Evolutionary conservation across 2,113 vertebrate genomes (phyloP), one percentile per base, ranked within the genome.

Genomic region (Podarcis muralis): DNA sequence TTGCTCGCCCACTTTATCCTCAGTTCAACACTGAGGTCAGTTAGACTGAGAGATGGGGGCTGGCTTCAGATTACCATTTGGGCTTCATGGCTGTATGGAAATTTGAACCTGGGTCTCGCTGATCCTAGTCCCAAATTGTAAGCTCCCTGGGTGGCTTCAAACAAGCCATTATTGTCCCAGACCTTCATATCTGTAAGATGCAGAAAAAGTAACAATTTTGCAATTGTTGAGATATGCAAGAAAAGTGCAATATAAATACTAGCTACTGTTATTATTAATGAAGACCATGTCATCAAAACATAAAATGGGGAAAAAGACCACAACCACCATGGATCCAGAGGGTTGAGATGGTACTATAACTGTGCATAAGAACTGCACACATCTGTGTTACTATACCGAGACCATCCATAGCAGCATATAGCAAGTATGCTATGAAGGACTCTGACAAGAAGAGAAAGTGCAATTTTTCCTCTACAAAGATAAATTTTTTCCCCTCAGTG

Each of bases 401-500:
- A 35, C 59, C 84, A 43, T 25, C 43, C 35, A n/a, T 1, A 94
- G 89, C 90, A 83, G 89, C 35, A 92, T 40, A 78, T n/a, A 86
- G 85, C 59, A 90, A 93, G 91, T 77, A 85, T 92, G 77, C 85
- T 92, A 81, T 48, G 30, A 87, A 91, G 80, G 35, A 75, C 12
- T 84, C 81, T 81, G 62, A 83, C 12, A 88, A 85, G 90, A 93
- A 81, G 87, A 81, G 84, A 72, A 93, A 93, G 91, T 87, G 66
- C 71, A 68, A 35, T 91, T 94, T 78, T 93, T 91, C 84, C 85
- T 95, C 76, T 92, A 79, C 0, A 93, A 92, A 86, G 93, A 88
- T 59, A 93, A 95, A 89, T 90, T 93, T 62, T 43, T 6, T 8
- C 37, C 27, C 25, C 84, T 85, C 81, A 92, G 89, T 86, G 80